Evolutionary conservation across 2,113 vertebrate species (phyloP).

Genomic region (Mormyrus iriodes): DNA sequence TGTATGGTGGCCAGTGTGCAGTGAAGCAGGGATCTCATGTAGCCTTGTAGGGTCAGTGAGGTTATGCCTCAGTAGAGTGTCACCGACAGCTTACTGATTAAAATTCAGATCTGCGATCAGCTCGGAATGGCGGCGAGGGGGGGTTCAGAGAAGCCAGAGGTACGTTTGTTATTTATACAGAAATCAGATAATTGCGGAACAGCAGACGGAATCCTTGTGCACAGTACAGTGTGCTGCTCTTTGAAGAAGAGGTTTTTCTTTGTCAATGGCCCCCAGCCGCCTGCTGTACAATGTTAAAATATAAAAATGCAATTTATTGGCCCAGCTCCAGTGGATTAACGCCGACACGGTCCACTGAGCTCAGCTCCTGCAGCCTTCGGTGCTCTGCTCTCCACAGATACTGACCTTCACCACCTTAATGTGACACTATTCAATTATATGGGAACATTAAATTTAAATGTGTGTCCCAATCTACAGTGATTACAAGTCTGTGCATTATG

Average conservation of each 20-base stretch:
- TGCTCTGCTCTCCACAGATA: not conserved
- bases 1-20: too few relatives aligned
- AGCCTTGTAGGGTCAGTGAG: too few relatives aligned
- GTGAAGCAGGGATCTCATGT: too few relatives aligned
- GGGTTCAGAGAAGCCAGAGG: not conserved
- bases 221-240: not conserved
- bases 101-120: too few relatives aligned
- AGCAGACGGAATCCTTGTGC: not conserved
- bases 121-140: too few relatives aligned
- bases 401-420: constrained; percentile 3
- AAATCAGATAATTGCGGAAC: not conserved
- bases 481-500: not conserved
- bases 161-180: not conserved
- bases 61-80: too few relatives aligned
- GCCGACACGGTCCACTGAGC: not conserved
- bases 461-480: not conserved
- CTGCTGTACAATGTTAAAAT: not conserved
- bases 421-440: not conserved
- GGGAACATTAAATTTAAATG: constrained; percentile 1
- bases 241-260: not conserved
- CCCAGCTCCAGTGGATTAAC: not conserved
- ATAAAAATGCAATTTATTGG: constrained; percentile 4
- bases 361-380: not conserved
- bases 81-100: too few relatives aligned
- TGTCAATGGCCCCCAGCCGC: not conserved